Percentiles rank a stretch among this genome's conserved stretches.
phyloP scores from a whole-genome alignment of 2,797 vertebrate species.

The Prunella strophiata region DNA sequence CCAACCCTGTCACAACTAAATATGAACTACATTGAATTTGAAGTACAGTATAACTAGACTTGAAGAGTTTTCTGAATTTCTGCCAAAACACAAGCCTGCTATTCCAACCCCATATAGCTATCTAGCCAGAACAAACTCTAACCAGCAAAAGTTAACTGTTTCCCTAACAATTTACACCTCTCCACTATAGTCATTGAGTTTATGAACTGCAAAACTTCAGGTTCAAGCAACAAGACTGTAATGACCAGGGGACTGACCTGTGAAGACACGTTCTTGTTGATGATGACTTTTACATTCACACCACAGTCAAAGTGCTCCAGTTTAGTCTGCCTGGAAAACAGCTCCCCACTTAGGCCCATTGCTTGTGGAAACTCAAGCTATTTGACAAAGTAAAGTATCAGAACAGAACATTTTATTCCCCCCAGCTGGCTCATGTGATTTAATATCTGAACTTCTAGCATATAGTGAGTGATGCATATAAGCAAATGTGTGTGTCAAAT shows the following conservation, averaged over 20 bases:
- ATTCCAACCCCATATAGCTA: neutral
- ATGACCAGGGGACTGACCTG: slow-evolving; percentile 70
- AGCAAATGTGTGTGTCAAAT: neutral
- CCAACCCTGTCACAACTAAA: neutral
- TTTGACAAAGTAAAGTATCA: slow-evolving; percentile 42
- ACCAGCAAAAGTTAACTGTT: neutral
- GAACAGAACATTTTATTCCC: neutral
- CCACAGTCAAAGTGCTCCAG: slow-evolving; percentile 73
- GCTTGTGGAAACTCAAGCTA: slow-evolving; percentile 81
- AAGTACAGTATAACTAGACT: neutral
- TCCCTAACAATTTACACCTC: neutral
- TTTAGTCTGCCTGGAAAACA: slow-evolving; percentile 69
- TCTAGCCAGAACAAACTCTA: neutral
- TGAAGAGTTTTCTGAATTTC: neutral
- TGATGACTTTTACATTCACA: slow-evolving; percentile 65
- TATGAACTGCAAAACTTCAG: neutral
- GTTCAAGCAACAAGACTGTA: neutral
- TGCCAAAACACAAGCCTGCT: neutral
- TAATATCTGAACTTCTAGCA: neutral
- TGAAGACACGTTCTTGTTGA: slow-evolving; percentile 73
- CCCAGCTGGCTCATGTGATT: neutral
- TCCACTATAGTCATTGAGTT: neutral
- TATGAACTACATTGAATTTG: neutral
- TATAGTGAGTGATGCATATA: neutral
- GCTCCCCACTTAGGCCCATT: slow-evolving; percentile 75